Evolutionary conservation across 2,113 vertebrate genomes (phyloP).

Genomic region (Serilophus lunatus): DNA sequence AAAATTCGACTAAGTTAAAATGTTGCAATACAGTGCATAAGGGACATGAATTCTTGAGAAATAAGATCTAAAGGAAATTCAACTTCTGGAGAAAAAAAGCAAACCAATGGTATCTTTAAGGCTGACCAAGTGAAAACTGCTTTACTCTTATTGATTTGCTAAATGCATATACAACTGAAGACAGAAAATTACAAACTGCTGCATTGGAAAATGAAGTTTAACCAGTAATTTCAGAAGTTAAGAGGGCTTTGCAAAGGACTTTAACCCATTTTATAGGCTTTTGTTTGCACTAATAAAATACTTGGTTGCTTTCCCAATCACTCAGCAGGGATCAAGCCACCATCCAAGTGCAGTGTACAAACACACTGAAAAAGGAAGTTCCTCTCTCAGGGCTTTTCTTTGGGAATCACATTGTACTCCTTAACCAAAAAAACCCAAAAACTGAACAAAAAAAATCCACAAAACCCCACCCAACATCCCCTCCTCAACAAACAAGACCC

Average conservation of each 20-base stretch:
- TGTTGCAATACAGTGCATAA: not conserved
- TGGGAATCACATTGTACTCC: not conserved
- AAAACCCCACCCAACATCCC: no score
- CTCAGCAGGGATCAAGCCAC: not conserved
- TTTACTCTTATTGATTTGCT: not conserved
- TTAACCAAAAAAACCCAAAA: no score
- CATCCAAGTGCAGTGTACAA: not conserved
- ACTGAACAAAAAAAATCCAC: no score
- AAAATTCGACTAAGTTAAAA: not conserved
- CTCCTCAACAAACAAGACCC: no score
- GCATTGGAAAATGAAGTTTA: not conserved
- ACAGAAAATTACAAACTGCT: not conserved
- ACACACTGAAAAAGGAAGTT: constrained; percentile 1
- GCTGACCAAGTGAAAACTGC: not conserved
- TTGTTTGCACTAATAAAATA: constrained; percentile 20
- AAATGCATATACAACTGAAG: not conserved
- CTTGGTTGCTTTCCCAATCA: constrained; percentile 1
- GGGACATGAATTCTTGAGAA: not conserved
- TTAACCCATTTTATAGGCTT: not conserved
- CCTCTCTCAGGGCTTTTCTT: not conserved
- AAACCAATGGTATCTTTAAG: not conserved
- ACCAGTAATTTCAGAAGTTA: not conserved
- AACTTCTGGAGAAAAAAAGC: not conserved
- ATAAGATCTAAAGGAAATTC: not conserved
- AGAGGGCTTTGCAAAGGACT: not conserved